Base-by-base conservation (phyloP, 1,140 invertebrate genomes). In the Epicauta chinensis region DNA sequence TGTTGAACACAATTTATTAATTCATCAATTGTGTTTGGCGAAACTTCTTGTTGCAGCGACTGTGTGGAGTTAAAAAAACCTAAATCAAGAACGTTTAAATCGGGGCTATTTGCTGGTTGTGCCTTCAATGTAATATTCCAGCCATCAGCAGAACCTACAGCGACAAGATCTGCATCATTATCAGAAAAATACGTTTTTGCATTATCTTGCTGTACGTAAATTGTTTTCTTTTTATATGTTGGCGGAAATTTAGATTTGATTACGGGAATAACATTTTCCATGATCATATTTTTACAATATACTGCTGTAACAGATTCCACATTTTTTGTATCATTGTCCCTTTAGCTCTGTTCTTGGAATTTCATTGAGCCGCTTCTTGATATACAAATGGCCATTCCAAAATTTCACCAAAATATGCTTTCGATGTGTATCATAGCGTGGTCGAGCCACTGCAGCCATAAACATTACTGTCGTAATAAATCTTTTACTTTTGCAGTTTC, bases 241-340 rank as follows among this genome's bases (percentile, higher is more conserved):
- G 12, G 14, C 5, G 49, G 40, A 43, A 51, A 51, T 37, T 43
- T 51, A 30, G 12, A 14, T 42, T 46, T 53, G 29, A 46, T 43
- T 13, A 37, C 42, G 31, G 54, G 43, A 40, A 52, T 47, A 41
- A 56, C 29, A 43, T 52, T 56, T 40, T 51, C 42, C 13, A 41
- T 16, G 16, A 40, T 49, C 31, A 54, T 36, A 38, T 54, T 47
- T 36, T 49, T 54, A 17, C 35, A 39, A 16, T 23, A 17, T 39
- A 35, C 37, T 32, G 39, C 16, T 5, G 30, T 54, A 23, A 50
- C 29, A 32, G 32, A 41, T 17, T 15, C 35, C 13, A 34, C 40
- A 17, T 52, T 55, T 55, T 43, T 51, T 39, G 10, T 51, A 38
- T 37, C 45, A 11, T 14, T 47, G n/a, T n/a, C n/a, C n/a, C n/a